Base-by-base conservation (phyloP, 2,797 vertebrate species). In the Phrynocephalus vlangalii region DNA sequence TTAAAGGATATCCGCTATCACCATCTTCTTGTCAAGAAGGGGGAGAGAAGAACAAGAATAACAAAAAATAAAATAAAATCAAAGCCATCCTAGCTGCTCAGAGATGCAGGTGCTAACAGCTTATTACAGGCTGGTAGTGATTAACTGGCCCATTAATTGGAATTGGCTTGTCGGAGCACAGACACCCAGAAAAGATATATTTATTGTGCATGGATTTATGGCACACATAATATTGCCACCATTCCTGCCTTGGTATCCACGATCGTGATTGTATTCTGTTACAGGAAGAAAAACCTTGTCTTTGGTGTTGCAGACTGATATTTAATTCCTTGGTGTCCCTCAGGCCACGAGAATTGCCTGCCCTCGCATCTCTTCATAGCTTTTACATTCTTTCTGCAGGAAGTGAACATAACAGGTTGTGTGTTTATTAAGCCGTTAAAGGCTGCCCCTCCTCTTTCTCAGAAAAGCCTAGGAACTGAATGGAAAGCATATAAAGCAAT, bases 1-100 rank as follows among this genome's bases (percentile, higher is more conserved):
- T 95, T 95, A 96, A 94, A 94, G 93, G 95, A 95, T 95, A 95
- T 95, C 95, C 93, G 91, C 95, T 95, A 93, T 93, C 86, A 84
- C 94, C 91, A 44, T 44, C 38, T 92, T 84, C 93, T 93, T 94
- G 94, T 95, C 94, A 90, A 87, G 91, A 92, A 38, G 68, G 52
- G 44, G 63, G 26, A 30, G 83, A 33, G 30, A 70, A 77, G 24
- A 63, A 13, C 11, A 92, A 68, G 79, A 79, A 91, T 86, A 90
- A 6, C 30, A 76, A 9, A 50, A 24, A n/a, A 82, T n/a, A n/a
- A n/a, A n/a, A n/a, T n/a, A 70, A 71, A 95, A 94, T 95, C 92
- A 95, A 95, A 95, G 93, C 90, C 92, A 70, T 92, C n/a, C 48
- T 86, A 84, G 87, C 89, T 75, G 92, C 87, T 72, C 91, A 16